Conservation (phyloP, 2,797 vertebrate genomes). For the Merluccius polli region DNA sequence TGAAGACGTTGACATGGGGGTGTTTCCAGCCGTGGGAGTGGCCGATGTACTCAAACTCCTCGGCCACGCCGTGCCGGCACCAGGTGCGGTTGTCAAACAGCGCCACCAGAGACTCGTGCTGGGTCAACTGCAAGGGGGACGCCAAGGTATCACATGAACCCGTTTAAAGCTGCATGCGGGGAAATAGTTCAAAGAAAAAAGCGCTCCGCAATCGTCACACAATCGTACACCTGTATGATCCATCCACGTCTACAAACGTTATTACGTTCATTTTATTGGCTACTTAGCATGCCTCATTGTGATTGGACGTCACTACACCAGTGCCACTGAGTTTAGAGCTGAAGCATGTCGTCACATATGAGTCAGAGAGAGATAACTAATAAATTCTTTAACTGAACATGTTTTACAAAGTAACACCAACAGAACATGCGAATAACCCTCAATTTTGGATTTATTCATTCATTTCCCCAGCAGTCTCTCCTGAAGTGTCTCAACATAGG, state of each 20-base stretch:
- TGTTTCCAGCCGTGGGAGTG: slow-evolving; percentile 91
- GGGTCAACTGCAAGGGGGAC: slow-evolving; percentile 79
- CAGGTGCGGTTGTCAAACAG: slow-evolving; percentile 96
- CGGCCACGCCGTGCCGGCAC: slow-evolving; percentile 85
- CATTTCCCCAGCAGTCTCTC: background rate
- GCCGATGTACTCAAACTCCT: slow-evolving; percentile 85
- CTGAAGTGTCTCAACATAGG: background rate
- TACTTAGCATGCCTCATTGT: no score
- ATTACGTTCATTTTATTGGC: background rate
- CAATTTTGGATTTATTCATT: background rate
- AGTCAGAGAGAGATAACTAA: no score
- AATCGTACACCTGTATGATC: no score
- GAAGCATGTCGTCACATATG: no score
- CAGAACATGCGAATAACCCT: background rate
- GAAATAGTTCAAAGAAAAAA: background rate
- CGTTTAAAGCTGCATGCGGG: background rate
- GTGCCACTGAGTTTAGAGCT: no score
- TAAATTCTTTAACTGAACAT: no score
- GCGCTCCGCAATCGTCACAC: background rate
- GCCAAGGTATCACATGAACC: background rate
- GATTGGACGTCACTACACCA: no score
- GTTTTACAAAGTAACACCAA: background rate
- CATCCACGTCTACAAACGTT: background rate
- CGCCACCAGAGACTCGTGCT: slow-evolving; percentile 93
- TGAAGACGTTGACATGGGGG: slow-evolving; percentile 88